Evolutionary conservation across 2,113 vertebrate species (phyloP), one percentile per base, ranked within the genome.

Genomic region (Bostrychus sinensis): DNA sequence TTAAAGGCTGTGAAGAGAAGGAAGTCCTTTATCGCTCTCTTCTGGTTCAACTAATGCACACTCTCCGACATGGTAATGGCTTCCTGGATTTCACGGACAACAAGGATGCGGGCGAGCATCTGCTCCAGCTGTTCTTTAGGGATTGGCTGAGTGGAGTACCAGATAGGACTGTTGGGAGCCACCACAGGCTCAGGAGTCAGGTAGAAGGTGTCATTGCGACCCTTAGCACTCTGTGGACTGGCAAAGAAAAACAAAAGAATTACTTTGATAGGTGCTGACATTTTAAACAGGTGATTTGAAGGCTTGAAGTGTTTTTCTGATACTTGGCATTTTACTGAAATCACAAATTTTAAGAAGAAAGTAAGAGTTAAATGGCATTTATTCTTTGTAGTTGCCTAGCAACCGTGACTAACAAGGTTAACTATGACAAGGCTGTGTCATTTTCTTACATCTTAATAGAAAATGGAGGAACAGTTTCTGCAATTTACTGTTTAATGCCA

Each of bases 181-280:
- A 99, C 97, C 61, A 99, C 97, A 0, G 97, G 96, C 81, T 99
- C 97, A 0, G 97, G 97, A 6, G 96, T 99, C 92, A 99, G 93
- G 92, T 99, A 99, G 94, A 98, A 99, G 5, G 96, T 99, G 89
- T 99, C 97, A 68, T 98, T 99, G 75, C 96, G 96, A 84, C 97
- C 97, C 94, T 98, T 99, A 89, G 98, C 97, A 77, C 95, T 98
- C 94, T 99, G 97, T 53, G 97, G 97, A 89, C 97, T 99, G 88
- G 19, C 37, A 66, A 62, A 81, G 59, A 86, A 34, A 78, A 43
- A 61, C 81, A 84, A n/a, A n/a, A n/a, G n/a, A n/a, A n/a, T n/a
- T n/a, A n/a, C n/a, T n/a, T n/a, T n/a, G n/a, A n/a, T 37, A 78
- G 37, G 25, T 1, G 2, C 19, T 20, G 32, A 34, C 46, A 59